Evolutionary conservation across 2,113 vertebrate species (phyloP).

Genomic region (Ptilorrhoa leucosticta): DNA sequence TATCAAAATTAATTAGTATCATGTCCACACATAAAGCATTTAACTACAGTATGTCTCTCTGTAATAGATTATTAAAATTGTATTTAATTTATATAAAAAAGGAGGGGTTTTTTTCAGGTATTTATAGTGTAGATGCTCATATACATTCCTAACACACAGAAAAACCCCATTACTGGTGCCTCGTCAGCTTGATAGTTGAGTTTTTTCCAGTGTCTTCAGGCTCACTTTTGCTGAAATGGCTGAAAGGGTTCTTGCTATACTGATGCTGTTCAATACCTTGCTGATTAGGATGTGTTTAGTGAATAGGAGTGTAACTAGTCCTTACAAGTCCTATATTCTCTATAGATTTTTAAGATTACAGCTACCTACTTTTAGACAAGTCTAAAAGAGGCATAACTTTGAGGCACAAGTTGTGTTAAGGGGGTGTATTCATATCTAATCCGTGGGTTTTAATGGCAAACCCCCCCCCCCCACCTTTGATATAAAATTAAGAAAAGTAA

Average conservation of each 20-base stretch:
- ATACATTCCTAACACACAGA: background rate
- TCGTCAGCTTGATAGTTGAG: background rate
- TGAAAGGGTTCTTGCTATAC: background rate
- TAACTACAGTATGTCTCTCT: background rate
- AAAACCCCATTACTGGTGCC: background rate
- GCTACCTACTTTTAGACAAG: background rate
- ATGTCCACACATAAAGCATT: background rate
- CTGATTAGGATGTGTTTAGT: background rate
- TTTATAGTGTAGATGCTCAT: background rate
- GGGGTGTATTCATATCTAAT: background rate
- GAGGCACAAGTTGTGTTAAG: background rate
- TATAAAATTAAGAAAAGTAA: background rate
- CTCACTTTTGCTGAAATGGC: background rate
- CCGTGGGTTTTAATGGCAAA: background rate
- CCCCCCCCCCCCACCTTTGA: background rate
- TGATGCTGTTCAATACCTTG: background rate
- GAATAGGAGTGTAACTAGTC: background rate
- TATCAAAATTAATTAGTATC: constrained; percentile 66
- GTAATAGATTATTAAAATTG: background rate
- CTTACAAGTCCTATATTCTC: background rate
- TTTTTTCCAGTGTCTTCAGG: background rate
- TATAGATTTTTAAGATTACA: background rate
- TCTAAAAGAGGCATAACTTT: background rate
- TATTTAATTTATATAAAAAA: background rate
- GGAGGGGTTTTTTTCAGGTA: background rate